Percentiles rank a stretch among this genome's conserved stretches.
Conservation (phyloP, 2,888 invertebrate species). For the Ernsta delagoae region DNA sequence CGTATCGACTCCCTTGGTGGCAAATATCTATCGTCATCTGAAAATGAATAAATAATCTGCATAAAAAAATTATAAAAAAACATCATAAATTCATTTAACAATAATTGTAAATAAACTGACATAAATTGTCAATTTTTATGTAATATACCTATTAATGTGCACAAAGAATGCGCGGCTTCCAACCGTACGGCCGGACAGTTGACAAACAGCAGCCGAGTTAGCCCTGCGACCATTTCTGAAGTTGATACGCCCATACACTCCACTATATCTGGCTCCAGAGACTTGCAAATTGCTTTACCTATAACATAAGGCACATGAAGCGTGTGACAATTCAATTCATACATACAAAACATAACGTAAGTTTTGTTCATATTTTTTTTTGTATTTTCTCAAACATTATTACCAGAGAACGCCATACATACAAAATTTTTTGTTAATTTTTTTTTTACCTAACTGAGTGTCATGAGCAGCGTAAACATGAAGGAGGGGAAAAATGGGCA, state of each 20-base stretch:
- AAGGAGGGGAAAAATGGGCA: conserved; percentile 86
- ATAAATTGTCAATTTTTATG: too few species aligned
- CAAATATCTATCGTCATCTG: conserved; percentile 71
- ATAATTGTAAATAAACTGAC: too few species aligned
- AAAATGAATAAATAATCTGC: conserved; percentile 37
- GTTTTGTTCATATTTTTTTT: too few species aligned
- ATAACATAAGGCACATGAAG: conserved; percentile 40
- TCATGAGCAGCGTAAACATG: conserved; percentile 84
- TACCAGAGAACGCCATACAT: too few species aligned
- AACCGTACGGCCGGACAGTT: conserved; percentile 71
- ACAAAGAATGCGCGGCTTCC: conserved; percentile 70
- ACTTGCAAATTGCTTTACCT: conserved; percentile 86
- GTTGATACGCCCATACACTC: conserved; percentile 83
- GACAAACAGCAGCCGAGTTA: conserved; percentile 70
- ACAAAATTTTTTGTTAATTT: too few species aligned
- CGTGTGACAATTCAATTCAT: too few species aligned
- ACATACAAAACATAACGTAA: too few species aligned
- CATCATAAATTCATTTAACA: too few species aligned
- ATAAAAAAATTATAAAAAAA: too few species aligned
- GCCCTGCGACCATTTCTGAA: conserved; percentile 75
- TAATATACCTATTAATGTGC: conserved; percentile 59
- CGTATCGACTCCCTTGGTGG: conserved; percentile 73
- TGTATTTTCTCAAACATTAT: too few species aligned
- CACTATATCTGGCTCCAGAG: conserved; percentile 87
- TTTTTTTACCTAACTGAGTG: conserved; percentile 64